These are phyloP conservation scores for Allophyes oxyacanthae DNA, from an alignment of 2,888 invertebrate genomes.

Conservation along the genomic window DNA sequence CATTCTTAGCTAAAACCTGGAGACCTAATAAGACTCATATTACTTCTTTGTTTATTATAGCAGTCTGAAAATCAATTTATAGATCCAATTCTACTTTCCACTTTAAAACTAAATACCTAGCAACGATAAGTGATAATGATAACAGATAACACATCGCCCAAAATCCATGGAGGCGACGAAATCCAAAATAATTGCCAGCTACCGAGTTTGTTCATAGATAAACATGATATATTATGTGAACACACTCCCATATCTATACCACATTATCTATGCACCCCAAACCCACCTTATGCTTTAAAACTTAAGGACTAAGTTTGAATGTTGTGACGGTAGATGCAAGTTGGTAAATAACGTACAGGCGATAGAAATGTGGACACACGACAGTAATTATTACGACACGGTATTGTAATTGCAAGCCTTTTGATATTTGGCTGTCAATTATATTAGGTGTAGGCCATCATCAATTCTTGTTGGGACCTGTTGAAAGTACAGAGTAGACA, in stretches of 20 bases:
- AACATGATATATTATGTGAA: constrained; percentile 72
- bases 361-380: constrained; percentile 63
- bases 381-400: constrained; percentile 69
- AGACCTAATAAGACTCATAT: too few species aligned
- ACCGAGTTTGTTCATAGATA: constrained; percentile 70
- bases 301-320: constrained; percentile 34
- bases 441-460: constrained; percentile 50
- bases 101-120: constrained; percentile 25
- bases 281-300: not conserved
- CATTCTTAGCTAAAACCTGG: too few species aligned
- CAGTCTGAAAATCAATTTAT: too few species aligned
- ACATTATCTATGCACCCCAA: constrained; percentile 29
- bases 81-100: too few species aligned
- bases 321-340: not conserved
- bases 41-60: too few species aligned
- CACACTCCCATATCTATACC: constrained; percentile 52
- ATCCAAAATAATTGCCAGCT: constrained; percentile 75
- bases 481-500: constrained; percentile 21
- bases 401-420: constrained; percentile 63
- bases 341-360: constrained; percentile 37
- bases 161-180: constrained; percentile 65
- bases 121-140: constrained; percentile 10
- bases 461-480: constrained; percentile 47
- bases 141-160: constrained; percentile 54
- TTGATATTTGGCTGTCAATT: constrained; percentile 63